phyloP scores from a whole-genome alignment of 2,797 vertebrate species.

The Sebastiscus tertius region DNA sequence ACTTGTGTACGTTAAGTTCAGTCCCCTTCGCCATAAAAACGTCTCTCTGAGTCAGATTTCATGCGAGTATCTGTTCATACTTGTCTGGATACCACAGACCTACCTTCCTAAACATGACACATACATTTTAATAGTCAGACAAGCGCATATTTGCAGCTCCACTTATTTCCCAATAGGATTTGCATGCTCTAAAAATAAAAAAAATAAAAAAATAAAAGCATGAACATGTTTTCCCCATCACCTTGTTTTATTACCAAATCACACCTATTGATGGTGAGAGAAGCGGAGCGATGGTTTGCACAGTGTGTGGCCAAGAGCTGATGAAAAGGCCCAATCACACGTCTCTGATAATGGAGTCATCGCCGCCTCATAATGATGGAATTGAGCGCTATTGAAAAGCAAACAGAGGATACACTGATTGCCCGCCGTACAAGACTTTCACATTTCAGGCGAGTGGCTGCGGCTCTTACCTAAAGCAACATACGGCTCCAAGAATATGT shows the following conservation, averaged over 20 bases:
- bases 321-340: conserved; percentile 82
- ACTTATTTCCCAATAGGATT: conserved; percentile 16
- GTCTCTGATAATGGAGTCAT: conserved; percentile 72
- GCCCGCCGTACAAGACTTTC: conserved; percentile 54
- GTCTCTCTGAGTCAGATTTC: conserved; percentile 4
- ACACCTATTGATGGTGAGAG: conserved; percentile 78
- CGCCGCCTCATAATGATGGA: conserved; percentile 70
- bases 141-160: not conserved
- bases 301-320: conserved; percentile 74
- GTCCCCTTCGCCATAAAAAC: conserved; percentile 7
- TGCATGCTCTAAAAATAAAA: not conserved
- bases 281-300: conserved; percentile 58
- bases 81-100: conserved; percentile 22
- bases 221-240: conserved; percentile 53
- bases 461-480: conserved; percentile 29
- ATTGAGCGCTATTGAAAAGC: conserved; percentile 75
- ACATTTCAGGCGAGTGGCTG: conserved; percentile 40
- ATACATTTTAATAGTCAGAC: conserved; percentile 13
- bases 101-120: conserved; percentile 11
- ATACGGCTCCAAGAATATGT: conserved; percentile 20
- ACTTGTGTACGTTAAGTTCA: not conserved
- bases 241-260: conserved; percentile 78
- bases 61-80: conserved; percentile 24
- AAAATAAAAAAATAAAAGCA: conserved; percentile 12
- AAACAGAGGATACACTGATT: conserved; percentile 78